Base-by-base conservation (phyloP, 2,113 vertebrate genomes). In the Dromiciops gliroides region DNA sequence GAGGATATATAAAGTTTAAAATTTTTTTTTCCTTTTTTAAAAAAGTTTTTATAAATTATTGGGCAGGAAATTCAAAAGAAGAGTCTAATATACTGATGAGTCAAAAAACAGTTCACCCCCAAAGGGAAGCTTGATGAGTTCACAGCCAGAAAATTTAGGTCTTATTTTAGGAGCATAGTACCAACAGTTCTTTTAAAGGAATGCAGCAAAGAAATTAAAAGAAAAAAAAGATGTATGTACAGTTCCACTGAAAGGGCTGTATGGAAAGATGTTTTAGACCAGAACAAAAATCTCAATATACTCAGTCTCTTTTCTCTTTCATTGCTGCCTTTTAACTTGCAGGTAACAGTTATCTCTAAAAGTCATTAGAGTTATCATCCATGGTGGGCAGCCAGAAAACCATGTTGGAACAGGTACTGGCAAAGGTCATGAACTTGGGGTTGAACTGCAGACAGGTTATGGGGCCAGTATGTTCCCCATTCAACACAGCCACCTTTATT, bases 381-480 rank as follows among this genome's bases (percentile, higher is more conserved):
- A 99, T 99, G 67, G 99, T 99, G 56, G 99, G 99, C 95, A 99
- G 98, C 99, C 99, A 99, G 98, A 99, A 99, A 9, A 99, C 99
- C 99, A 99, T 99, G 98, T 99, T 99, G 89, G 99, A 99, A 98
- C 99, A 99, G 48, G 99, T 99, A 0, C 99, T 99, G 97, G 99
- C 99, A 91, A 99, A 99, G 9, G 99, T 99, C 99, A 99, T 99
- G 98, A 99, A 99, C 98, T 99, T 99, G 92, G 99, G 99, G 98
- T 99, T 99, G 98, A 99, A 99, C 97, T 99, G 99, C 97, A 99
- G 98, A 97, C 99, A 99, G 94, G 99, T 99, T 94, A 99, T 99
- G 0, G 99, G 99, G 23, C 99, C 99, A 0, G 99, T 99, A 98
- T 99, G 99, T 97, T 99, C 99, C 90, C 99, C 99, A 95, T 99